A percentile compares a stretch with the other conserved stretches of the same genome.
These are phyloP conservation scores for Calliopsis andreniformis DNA, from an alignment of 1,140 invertebrate genomes.

Conservation along the genomic window DNA sequence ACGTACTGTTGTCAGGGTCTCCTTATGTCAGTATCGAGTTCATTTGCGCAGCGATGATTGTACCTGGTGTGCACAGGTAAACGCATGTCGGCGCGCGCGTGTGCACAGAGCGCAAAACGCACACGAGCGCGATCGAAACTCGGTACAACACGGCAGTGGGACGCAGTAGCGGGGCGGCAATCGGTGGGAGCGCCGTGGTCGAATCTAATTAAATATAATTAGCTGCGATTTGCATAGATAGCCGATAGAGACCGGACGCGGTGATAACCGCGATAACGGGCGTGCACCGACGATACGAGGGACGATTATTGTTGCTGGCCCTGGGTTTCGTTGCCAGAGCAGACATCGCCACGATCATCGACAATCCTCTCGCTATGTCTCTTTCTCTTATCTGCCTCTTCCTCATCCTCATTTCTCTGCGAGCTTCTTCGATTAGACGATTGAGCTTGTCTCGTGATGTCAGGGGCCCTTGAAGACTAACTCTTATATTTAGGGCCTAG, in stretches of 20 bases:
- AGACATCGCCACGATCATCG: conserved; percentile 76
- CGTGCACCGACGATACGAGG: conserved; percentile 76
- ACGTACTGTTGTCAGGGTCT: no score
- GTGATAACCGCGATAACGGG: conserved; percentile 80
- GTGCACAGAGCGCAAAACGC: not conserved
- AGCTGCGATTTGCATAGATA: conserved; percentile 82
- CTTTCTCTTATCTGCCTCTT: not conserved
- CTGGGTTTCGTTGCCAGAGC: conserved; percentile 59
- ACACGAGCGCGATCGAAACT: conserved; percentile 16
- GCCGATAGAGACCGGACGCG: conserved; percentile 80
- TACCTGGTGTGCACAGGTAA: not conserved
- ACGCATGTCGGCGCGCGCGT: not conserved
- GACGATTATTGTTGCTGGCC: conserved; percentile 79
- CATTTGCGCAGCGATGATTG: conserved; percentile 21
- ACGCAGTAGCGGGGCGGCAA: conserved; percentile 67
- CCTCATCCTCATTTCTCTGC: conserved; percentile 12
- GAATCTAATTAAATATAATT: conserved; percentile 83
- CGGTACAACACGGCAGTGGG: conserved; percentile 51
- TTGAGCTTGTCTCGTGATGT: no score
- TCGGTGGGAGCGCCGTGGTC: conserved; percentile 76
- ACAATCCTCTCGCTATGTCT: conserved; percentile 50
- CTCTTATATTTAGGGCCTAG: no score
- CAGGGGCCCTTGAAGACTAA: no score
- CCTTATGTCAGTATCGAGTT: conserved; percentile 20
- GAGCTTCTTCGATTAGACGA: no score